Percentiles rank a stretch among this genome's conserved stretches.
Evolutionary conservation across 2,888 invertebrate genomes (phyloP).

Genomic region (Desoria tigrina): DNA sequence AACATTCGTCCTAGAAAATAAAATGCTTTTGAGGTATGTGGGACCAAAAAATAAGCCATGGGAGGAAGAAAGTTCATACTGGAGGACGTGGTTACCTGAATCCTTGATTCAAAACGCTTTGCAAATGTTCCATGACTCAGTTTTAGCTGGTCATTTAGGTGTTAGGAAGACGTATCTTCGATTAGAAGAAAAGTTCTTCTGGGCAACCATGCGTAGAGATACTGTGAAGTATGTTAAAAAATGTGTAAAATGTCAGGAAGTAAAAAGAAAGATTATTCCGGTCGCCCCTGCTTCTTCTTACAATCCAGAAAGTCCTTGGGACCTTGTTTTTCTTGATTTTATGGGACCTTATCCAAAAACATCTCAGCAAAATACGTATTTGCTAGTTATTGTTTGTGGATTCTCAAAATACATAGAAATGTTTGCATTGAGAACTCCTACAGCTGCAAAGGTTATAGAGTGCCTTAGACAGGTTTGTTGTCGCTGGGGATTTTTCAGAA

Average conservation of each 20-base stretch:
- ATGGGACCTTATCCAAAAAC: slow-evolving; percentile 40
- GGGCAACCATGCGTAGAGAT: slow-evolving; percentile 33
- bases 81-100: slow-evolving; percentile 31
- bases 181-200: slow-evolving; percentile 34
- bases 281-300: slow-evolving; percentile 13
- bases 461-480: slow-evolving; percentile 24
- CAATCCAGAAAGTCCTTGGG: slow-evolving; percentile 22
- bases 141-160: slow-evolving; percentile 37
- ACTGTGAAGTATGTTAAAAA: slow-evolving; percentile 23
- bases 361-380: slow-evolving; percentile 16
- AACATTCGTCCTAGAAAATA: neutral
- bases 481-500: slow-evolving; percentile 25
- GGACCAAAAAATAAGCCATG: slow-evolving; percentile 30
- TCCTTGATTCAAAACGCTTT: slow-evolving; percentile 20
- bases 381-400: slow-evolving; percentile 27
- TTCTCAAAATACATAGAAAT: slow-evolving; percentile 36
- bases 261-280: slow-evolving; percentile 19
- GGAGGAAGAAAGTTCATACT: slow-evolving; percentile 30
- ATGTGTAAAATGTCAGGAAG: slow-evolving; percentile 32
- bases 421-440: slow-evolving; percentile 21
- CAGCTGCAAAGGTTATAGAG: slow-evolving; percentile 15
- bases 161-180: slow-evolving; percentile 31
- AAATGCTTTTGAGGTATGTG: slow-evolving; percentile 26
- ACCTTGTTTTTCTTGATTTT: slow-evolving; percentile 25
- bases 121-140: slow-evolving; percentile 22